A percentile compares a stretch with the other conserved stretches of the same genome.
Conservation (phyloP, 2,797 vertebrate genomes). For the Aratinga solstitialis region DNA sequence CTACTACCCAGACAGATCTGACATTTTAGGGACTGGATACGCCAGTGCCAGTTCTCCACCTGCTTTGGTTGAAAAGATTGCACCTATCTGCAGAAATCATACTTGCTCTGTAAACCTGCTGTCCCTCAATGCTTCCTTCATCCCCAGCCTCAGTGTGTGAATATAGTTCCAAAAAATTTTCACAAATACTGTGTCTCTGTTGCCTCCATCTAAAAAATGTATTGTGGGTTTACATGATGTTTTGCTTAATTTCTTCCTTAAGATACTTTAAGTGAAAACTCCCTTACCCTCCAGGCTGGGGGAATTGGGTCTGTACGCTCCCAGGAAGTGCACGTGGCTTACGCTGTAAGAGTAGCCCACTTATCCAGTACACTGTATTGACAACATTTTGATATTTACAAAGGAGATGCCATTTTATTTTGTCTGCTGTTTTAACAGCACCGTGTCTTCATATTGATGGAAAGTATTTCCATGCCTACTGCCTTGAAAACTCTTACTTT, state of each 20-base stretch:
- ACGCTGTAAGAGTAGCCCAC: not conserved
- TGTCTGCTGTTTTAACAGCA: not conserved
- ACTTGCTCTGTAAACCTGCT: rapidly evolving
- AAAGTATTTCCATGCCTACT: not conserved
- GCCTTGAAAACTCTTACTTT: not conserved
- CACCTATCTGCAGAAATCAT: not conserved
- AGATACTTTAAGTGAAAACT: not conserved
- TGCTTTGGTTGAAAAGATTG: not conserved
- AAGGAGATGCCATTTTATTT: not conserved
- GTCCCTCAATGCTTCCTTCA: not conserved
- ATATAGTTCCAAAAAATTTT: not conserved
- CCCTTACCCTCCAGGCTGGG: not conserved
- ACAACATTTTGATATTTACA: not conserved
- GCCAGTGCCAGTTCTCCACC: not conserved
- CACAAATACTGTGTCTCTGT: not conserved
- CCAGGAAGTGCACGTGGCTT: not conserved
- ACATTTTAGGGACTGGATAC: not conserved
- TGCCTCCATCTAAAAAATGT: not conserved
- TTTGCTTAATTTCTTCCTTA: not conserved
- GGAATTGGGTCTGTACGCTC: not conserved
- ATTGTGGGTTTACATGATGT: rapidly evolving
- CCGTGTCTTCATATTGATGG: not conserved
- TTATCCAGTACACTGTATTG: not conserved
- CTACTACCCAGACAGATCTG: not conserved
- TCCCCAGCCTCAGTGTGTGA: not conserved